A percentile compares a stretch with the other conserved stretches of the same genome.
These are phyloP conservation scores for Rhabdomys dilectus DNA, from an alignment of 2,113 vertebrate species.

Conservation along the genomic window DNA sequence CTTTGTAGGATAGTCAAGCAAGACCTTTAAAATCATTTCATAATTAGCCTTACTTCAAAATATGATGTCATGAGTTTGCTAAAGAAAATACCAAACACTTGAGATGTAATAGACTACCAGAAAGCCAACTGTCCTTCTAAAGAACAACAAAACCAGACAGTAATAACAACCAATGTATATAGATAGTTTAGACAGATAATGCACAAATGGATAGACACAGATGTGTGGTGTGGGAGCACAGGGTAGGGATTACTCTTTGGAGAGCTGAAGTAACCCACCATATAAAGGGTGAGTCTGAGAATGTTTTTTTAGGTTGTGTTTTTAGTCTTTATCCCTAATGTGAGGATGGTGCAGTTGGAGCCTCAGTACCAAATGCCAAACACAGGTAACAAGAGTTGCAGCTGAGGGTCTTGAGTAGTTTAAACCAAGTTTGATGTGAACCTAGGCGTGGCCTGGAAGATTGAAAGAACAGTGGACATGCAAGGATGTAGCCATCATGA, in stretches of 20 bases:
- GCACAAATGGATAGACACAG: not conserved
- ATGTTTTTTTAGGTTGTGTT: not conserved
- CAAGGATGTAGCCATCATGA: rapidly evolving
- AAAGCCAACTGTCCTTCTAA: not conserved
- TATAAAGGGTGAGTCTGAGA: not conserved
- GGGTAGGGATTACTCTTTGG: not conserved
- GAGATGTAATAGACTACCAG: not conserved
- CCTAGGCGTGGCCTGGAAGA: rapidly evolving
- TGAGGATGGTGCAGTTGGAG: not conserved
- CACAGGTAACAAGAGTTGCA: not conserved
- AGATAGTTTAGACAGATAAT: no score
- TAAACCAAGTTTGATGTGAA: not conserved
- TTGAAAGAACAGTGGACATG: not conserved
- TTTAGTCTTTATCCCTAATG: not conserved
- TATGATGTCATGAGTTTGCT: not conserved
- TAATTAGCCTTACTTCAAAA: not conserved
- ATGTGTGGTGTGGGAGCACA: no score
- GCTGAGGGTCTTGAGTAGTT: not conserved
- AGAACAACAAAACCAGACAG: not conserved
- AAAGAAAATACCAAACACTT: not conserved
- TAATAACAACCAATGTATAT: not conserved
- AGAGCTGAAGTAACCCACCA: not conserved
- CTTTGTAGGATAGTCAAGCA: not conserved
- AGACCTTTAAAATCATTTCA: not conserved
- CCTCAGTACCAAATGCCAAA: not conserved